Percentiles rank a stretch among this genome's conserved stretches.
These are phyloP conservation scores for Pseudochromis fuscus DNA, from an alignment of 2,797 vertebrate species.

Conservation along the genomic window DNA sequence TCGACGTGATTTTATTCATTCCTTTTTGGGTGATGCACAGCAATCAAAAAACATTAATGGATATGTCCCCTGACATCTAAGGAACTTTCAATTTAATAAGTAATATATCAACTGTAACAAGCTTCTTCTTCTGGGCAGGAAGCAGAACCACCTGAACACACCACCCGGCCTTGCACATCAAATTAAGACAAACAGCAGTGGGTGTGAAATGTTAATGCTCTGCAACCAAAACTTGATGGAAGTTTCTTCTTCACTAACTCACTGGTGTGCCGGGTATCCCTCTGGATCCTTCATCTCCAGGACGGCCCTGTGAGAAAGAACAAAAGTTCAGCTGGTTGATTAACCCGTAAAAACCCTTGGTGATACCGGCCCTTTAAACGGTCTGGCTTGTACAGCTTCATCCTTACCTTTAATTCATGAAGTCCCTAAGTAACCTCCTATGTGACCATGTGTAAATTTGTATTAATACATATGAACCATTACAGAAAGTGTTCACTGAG, in stretches of 20 bases:
- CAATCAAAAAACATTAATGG: too few relatives aligned
- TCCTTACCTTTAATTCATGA: too few relatives aligned
- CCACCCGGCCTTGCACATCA: neutral
- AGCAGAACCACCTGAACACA: neutral
- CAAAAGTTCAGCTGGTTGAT: neutral
- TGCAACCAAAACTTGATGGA: too few relatives aligned
- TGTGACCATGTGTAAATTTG: too few relatives aligned
- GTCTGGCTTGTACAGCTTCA: too few relatives aligned
- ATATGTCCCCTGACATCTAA: too few relatives aligned
- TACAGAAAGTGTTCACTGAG: too few relatives aligned
- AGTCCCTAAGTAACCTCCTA: too few relatives aligned
- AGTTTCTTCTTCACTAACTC: slow-evolving; percentile 75
- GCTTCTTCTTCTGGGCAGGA: neutral
- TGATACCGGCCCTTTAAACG: too few relatives aligned
- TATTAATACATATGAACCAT: too few relatives aligned
- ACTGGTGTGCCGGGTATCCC: slow-evolving; percentile 87
- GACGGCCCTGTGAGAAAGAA: slow-evolving; percentile 83
- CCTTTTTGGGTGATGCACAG: neutral
- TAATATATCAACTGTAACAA: neutral
- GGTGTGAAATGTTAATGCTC: neutral
- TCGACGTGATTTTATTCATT: neutral
- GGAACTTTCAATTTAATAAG: neutral
- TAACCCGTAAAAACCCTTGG: too few relatives aligned
- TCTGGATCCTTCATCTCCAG: slow-evolving; percentile 85
- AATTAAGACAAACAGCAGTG: neutral